A percentile compares a stretch with the other conserved stretches of the same genome.
phyloP scores from a whole-genome alignment of 2,113 vertebrate genomes.

The Riparia riparia region DNA sequence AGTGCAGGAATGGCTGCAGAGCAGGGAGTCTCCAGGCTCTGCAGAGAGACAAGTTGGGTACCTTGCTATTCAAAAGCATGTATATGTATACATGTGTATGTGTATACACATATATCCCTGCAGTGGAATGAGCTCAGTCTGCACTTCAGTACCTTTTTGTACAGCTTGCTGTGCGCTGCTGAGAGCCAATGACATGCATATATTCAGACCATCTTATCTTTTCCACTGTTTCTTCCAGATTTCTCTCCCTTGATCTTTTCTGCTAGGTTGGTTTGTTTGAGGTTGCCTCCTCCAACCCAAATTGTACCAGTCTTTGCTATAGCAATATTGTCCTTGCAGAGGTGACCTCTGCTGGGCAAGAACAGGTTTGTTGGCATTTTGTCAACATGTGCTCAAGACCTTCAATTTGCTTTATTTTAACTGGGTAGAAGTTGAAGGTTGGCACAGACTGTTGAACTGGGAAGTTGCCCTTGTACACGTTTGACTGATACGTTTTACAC shows the following conservation, averaged over 20 bases:
- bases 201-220: neutral
- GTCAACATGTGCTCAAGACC: neutral
- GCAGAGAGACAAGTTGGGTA: neutral
- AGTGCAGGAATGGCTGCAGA: neutral
- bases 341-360: neutral
- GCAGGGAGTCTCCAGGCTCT: neutral
- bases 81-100: too few species aligned
- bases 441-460: neutral
- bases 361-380: neutral
- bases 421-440: neutral
- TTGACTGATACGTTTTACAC: neutral
- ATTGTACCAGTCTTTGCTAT: neutral
- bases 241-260: neutral
- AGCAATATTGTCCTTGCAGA: neutral
- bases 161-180: neutral
- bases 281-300: neutral
- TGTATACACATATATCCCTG: too few species aligned
- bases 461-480: neutral
- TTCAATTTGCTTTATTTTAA: neutral
- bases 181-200: neutral
- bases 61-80: fast-evolving
- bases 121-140: neutral
- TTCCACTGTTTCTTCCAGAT: neutral
- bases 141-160: neutral
- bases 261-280: neutral